Evolutionary conservation across 2,888 invertebrate genomes (phyloP), one percentile per base, ranked within the genome.

Genomic region (Chouioia cunea): DNA sequence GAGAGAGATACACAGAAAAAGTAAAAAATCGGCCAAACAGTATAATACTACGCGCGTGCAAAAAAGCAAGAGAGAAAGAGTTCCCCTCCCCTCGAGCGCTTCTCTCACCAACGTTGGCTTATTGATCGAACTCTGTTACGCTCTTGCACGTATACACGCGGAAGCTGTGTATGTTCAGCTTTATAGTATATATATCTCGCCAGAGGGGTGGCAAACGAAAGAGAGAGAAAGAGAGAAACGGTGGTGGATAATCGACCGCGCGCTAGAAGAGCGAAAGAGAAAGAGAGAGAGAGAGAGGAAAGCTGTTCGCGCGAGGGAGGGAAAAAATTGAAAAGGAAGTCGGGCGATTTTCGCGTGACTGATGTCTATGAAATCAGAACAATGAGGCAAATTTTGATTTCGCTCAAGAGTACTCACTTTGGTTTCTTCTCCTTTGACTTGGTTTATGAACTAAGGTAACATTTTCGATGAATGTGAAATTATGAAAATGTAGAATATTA

Each of bases 81-180:
- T 68, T 70, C 44, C 56, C 59, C 73, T 72, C 75, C 52, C 52
- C 64, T 16, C 27, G 57, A 15, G 44, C 27, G 44, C 57, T 36
- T 14, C 65, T 46, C 67, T 56, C 75, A 79, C 76, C 76, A 79
- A 79, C 36, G 36, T 36, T 36, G 62, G 69, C 80, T 83, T 85
- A 85, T 85, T 84, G 85, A 85, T 85, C 84, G 83, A 77, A 36
- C 77, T 78, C 79, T 77, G 76, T 70, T 6, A 4, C 27, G 78
- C 77, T 80, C 76, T 78, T 77, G 74, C 79, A 79, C n/a, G 47
- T 63, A 58, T 20, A 62, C 58, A 23, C 43, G 75, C 75, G 76
- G 78, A 79, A 76, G 74, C 78, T 77, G 78, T 70, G 74, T 67
- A 60, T 59, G 76, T 73, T 75, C 76, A 74, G 73, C 76, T 36